phyloP scores from a whole-genome alignment of 2,113 vertebrate species.

The Lophochroa leadbeateri region DNA sequence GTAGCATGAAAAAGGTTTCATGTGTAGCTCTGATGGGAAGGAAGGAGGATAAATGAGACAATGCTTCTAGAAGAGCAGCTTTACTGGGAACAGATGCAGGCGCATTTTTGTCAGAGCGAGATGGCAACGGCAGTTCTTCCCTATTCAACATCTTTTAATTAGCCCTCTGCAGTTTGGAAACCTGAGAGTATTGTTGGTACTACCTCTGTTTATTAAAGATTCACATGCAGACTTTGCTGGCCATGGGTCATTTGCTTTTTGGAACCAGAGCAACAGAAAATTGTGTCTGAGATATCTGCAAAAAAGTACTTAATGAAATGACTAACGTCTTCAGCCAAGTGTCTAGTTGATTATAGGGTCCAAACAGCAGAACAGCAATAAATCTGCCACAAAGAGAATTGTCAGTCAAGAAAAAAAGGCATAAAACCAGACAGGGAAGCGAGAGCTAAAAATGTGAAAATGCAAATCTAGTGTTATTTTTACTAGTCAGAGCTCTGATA shows the following conservation, averaged over 20 bases:
- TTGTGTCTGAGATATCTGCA: constrained; percentile 18
- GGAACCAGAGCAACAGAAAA: constrained; percentile 48
- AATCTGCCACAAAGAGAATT: constrained; percentile 47
- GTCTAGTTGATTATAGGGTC: constrained; percentile 44
- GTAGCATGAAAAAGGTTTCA: neutral
- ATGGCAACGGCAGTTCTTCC: neutral
- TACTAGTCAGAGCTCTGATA: constrained; percentile 52
- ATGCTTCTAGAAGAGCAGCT: neutral
- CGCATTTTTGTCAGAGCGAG: neutral
- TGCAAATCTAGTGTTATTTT: constrained; percentile 60
- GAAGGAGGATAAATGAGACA: neutral
- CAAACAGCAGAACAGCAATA: constrained; percentile 46
- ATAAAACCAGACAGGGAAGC: constrained; percentile 49
- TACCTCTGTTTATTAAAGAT: constrained; percentile 66
- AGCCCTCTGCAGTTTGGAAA: constrained; percentile 36
- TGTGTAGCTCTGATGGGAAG: neutral
- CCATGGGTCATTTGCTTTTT: constrained; percentile 60
- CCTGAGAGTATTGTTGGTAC: constrained; percentile 14
- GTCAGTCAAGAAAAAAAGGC: constrained; percentile 39
- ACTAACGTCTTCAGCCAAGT: constrained; percentile 49
- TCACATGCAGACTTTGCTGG: constrained; percentile 45
- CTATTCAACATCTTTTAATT: constrained; percentile 37
- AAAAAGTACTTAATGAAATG: constrained; percentile 51
- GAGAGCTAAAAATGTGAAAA: constrained; percentile 54
- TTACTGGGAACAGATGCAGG: constrained; percentile 9